Evolutionary conservation across 2,113 vertebrate genomes (phyloP).

Genomic region (Solea solea): DNA sequence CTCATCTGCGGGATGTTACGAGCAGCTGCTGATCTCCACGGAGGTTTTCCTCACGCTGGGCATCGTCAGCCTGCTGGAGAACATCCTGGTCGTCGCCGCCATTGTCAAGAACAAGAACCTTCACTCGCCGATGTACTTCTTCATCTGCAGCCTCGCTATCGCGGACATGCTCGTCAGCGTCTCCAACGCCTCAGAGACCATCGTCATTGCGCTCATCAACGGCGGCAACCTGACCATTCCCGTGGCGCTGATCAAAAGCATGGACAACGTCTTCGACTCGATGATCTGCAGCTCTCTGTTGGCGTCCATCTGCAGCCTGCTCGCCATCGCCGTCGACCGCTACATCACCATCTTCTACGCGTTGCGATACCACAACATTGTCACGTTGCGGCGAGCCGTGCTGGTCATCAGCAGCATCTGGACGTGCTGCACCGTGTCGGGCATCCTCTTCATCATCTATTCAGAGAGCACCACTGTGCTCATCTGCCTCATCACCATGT

Average conservation of each 20-base stretch:
- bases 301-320: constrained; percentile 94
- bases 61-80: constrained; percentile 92
- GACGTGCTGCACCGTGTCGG: constrained; percentile 87
- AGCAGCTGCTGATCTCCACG: constrained; percentile 91
- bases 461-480: constrained; percentile 91
- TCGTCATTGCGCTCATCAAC: constrained; percentile 90
- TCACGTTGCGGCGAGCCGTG: constrained; percentile 85
- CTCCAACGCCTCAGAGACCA: constrained; percentile 93
- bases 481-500: constrained; percentile 93
- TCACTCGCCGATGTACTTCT: constrained; percentile 97
- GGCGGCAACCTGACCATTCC: constrained; percentile 81
- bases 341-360: constrained; percentile 98
- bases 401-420: constrained; percentile 88
- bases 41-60: constrained; percentile 94
- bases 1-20: constrained; percentile 87
- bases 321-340: constrained; percentile 94
- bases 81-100: constrained; percentile 89
- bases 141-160: constrained; percentile 94
- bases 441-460: constrained; percentile 92
- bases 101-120: constrained; percentile 95
- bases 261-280: constrained; percentile 96
- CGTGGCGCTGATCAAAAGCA: constrained; percentile 84
- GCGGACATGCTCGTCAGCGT: constrained; percentile 96
- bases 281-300: constrained; percentile 96
- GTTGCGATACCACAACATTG: constrained; percentile 93